These are phyloP conservation scores for Hirudo medicinalis DNA, from an alignment of 1,140 invertebrate species.

Conservation along the genomic window DNA sequence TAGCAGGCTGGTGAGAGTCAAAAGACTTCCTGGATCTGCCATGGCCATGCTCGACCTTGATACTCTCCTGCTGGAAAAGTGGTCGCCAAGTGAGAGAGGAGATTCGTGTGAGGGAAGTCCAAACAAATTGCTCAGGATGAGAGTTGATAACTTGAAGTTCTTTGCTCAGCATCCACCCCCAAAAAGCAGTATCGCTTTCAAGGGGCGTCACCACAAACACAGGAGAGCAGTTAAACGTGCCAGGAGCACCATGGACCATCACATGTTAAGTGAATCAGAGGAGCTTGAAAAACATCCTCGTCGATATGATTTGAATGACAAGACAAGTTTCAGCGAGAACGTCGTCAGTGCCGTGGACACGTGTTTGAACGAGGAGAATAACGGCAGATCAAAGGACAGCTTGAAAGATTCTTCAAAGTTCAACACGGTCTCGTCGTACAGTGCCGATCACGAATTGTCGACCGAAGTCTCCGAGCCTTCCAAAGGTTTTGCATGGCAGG, in stretches of 20 bases:
- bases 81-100: no score
- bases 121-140: neutral
- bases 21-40: constrained; percentile 4
- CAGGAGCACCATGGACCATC: constrained; percentile 30
- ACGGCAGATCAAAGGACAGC: neutral
- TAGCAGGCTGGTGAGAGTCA: constrained; percentile 2
- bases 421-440: neutral
- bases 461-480: neutral
- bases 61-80: no score
- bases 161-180: neutral
- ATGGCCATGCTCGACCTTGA: neutral
- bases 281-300: no score
- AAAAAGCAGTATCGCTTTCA: neutral
- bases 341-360: neutral
- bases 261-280: neutral
- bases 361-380: neutral
- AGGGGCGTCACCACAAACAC: constrained; percentile 12
- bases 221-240: constrained; percentile 30
- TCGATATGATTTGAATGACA: no score
- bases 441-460: neutral
- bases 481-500: neutral
- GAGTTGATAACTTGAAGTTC: neutral
- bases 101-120: neutral
- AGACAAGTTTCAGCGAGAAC: neutral
- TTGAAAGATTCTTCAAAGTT: neutral